Evolutionary conservation across 2,888 invertebrate species (phyloP).

Genomic region (Lepeophtheirus nordmannii): DNA sequence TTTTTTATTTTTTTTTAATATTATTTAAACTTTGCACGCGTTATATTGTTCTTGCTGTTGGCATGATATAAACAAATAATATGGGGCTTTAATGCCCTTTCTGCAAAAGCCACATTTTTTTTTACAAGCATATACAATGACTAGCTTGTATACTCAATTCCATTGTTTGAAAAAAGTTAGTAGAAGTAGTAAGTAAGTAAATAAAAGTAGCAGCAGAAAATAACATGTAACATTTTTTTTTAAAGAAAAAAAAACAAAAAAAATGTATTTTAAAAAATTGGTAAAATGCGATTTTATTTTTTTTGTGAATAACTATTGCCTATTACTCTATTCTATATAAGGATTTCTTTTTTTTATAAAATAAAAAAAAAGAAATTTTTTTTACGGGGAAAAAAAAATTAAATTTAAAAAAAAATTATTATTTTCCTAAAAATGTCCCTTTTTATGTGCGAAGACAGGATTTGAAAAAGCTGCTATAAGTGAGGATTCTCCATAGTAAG

Average conservation of each 20-base stretch:
- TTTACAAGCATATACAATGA: slow-evolving; percentile 8
- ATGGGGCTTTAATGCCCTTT: neutral
- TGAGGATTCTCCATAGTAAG: slow-evolving; percentile 29
- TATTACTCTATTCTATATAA: slow-evolving; percentile 3
- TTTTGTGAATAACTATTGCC: neutral
- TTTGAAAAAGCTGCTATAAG: slow-evolving; percentile 29
- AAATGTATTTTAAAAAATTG: neutral
- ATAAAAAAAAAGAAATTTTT: too few relatives aligned
- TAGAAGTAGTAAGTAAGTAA: neutral
- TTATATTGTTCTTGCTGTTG: neutral
- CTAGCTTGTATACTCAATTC: slow-evolving; percentile 8
- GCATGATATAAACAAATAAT: neutral
- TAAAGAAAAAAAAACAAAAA: neutral
- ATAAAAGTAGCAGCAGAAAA: neutral
- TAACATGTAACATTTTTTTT: neutral
- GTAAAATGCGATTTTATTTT: neutral
- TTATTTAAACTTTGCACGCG: neutral
- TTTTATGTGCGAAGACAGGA: slow-evolving; percentile 29
- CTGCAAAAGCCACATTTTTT: neutral
- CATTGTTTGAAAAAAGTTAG: neutral
- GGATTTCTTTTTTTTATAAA: too few relatives aligned
- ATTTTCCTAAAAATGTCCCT: slow-evolving; percentile 27
- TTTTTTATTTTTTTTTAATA: neutral
- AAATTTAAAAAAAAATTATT: too few relatives aligned
- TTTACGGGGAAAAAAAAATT: too few relatives aligned